Evolutionary conservation across 2,888 invertebrate species (phyloP), one percentile per base, ranked within the genome.

Genomic region (Hemithea aestivaria): DNA sequence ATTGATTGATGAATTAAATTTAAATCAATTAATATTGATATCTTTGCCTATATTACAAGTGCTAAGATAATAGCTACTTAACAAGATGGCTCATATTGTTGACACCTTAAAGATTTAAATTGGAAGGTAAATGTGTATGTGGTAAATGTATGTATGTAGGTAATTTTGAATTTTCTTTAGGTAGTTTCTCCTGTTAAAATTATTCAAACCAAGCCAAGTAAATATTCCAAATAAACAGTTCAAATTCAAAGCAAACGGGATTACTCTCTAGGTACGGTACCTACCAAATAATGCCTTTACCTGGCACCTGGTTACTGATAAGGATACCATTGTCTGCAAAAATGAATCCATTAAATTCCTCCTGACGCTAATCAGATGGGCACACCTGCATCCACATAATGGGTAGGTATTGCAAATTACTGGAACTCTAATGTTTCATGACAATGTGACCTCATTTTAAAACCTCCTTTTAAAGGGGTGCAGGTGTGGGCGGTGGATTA

Each of bases 361-460:
- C 27, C 31, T 47, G 40, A 34, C 32, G 44, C 27, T 53, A 55
- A 58, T 62, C 50, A 47, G 50, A 51, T 35, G 48, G 60, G 66
- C 66, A 75, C 77, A 80, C 66, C 73, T 80, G 79, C 60, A 47
- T 51, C 41, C 45, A 46, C 46, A 62, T 57, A 68, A 66, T 56
- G 49, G 48, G 26, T 51, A 54, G 51, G 36, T 54, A 47, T 53
- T 41, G 33, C 30, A 38, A 44, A 42, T 52, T 43, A 50, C 34
- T 42, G 35, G 46, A 54, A 58, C 45, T 53, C 16, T 16, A 16
- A 16, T 49, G 51, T 41, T 37, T 44, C 40, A 38, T 33, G 11
- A 37, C 11, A 36, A 32, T 31, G 35, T 35, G 36, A 37, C 50
- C 29, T 22, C 27, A 36, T 46, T 39, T 43, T 44, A 35, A 27